A percentile compares a stretch with the other conserved stretches of the same genome.
Conservation (phyloP, 2,797 vertebrate species). For the Chelmon rostratus region DNA sequence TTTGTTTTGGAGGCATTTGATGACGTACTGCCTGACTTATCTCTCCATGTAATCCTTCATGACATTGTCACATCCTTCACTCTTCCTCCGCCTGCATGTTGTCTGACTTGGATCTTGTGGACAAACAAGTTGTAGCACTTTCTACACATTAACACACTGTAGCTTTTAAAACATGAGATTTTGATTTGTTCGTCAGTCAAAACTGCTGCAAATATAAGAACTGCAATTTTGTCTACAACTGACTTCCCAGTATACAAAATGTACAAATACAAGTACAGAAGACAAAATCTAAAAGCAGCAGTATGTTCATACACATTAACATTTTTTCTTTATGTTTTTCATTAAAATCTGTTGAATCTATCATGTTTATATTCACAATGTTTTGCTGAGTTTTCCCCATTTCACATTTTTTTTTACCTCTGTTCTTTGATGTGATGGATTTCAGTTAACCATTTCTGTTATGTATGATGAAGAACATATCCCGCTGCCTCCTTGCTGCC, state of each 20-base stretch:
- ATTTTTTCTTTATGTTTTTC: not conserved
- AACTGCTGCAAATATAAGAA: not conserved
- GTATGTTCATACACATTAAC: not conserved
- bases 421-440: not conserved
- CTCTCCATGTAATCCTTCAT: not conserved
- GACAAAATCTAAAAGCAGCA: not conserved
- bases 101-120: not conserved
- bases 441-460: not conserved
- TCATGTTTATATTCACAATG: not conserved
- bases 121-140: not conserved
- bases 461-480: not conserved
- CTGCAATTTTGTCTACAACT: not conserved
- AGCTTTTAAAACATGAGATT: not conserved
- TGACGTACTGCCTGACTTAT: not conserved
- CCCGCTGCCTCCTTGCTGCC: not conserved
- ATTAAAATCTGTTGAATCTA: not conserved
- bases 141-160: not conserved
- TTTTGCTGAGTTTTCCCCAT: not conserved
- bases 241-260: not conserved
- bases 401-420: not conserved
- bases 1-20: not conserved
- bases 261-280: no score
- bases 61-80: conserved; percentile 20
- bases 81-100: not conserved
- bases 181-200: no score